A percentile compares a stretch with the other conserved stretches of the same genome.
Evolutionary conservation across 2,113 vertebrate genomes (phyloP).

Genomic region (Ranitomeya variabilis): DNA sequence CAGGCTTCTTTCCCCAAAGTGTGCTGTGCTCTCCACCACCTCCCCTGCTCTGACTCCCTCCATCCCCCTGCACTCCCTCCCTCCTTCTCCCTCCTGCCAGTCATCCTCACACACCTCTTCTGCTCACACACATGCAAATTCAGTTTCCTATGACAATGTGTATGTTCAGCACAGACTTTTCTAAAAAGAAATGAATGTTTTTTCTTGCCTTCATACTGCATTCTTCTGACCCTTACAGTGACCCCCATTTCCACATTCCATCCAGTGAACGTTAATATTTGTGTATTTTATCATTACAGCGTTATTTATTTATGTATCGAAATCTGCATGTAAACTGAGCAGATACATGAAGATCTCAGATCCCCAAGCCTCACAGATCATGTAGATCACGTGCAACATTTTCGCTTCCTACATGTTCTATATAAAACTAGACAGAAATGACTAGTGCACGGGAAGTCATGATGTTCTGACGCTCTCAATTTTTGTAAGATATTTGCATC

Average conservation of each 20-base stretch:
- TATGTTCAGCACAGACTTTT: background rate
- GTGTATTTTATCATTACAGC: background rate
- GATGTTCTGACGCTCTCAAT: background rate
- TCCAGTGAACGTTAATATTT: too few relatives aligned
- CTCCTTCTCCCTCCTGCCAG: background rate
- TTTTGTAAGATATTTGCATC: background rate
- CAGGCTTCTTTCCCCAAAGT: constrained; percentile 30
- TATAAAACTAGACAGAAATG: background rate
- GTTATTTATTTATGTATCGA: too few relatives aligned
- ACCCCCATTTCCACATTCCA: background rate
- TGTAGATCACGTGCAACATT: background rate
- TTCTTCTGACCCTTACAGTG: background rate
- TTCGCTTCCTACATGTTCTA: background rate
- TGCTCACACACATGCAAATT: background rate
- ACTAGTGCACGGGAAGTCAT: background rate
- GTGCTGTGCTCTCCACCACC: constrained; percentile 33
- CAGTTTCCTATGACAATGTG: background rate
- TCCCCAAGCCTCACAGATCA: background rate
- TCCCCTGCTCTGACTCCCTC: constrained; percentile 4
- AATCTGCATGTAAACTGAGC: background rate
- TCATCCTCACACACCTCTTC: background rate
- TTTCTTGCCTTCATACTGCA: background rate
- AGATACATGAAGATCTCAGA: background rate
- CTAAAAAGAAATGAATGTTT: background rate
- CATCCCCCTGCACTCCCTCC: background rate